These are phyloP conservation scores for Actinernus sp. DNA, from an alignment of 92 coral and sea anemone genomes.

Conservation along the genomic window DNA sequence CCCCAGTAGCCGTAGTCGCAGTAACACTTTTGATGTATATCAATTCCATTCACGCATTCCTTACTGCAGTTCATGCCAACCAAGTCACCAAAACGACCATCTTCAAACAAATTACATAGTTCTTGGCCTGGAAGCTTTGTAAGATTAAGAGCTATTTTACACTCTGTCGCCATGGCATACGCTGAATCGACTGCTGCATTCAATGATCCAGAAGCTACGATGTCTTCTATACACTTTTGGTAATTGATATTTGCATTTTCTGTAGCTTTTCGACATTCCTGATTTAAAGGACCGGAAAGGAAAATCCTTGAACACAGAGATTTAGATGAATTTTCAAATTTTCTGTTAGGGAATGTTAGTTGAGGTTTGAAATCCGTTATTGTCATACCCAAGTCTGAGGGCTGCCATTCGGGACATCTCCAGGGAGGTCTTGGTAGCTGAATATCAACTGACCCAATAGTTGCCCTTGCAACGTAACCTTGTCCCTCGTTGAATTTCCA, in stretches of 20 bases:
- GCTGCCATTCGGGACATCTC: constrained; percentile 56
- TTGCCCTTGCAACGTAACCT: constrained; percentile 36
- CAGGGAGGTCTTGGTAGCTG: constrained; percentile 64
- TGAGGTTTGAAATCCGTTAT: constrained; percentile 3
- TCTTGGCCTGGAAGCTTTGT: constrained; percentile 62
- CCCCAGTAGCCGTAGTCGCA: constrained; percentile 74
- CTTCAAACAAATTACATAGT: constrained; percentile 50
- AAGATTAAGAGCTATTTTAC: constrained; percentile 51
- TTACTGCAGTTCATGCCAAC: constrained; percentile 52
- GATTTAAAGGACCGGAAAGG: constrained; percentile 40
- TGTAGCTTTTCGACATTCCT: constrained; percentile 25
- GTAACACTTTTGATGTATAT: constrained; percentile 21
- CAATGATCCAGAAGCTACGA: constrained; percentile 42
- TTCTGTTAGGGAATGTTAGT: constrained; percentile 12
- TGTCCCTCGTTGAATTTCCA: constrained; percentile 79
- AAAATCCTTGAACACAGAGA: constrained; percentile 37
- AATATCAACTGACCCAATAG: constrained; percentile 48
- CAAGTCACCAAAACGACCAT: constrained; percentile 59
- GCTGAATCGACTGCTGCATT: constrained; percentile 61
- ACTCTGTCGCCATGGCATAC: constrained; percentile 49
- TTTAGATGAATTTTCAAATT: constrained; percentile 28
- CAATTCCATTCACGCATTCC: constrained; percentile 54
- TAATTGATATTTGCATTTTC: constrained; percentile 38
- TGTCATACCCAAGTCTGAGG: constrained; percentile 48
- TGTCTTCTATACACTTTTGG: constrained; percentile 56